These are phyloP conservation scores for Pediacus dermestoides DNA, from an alignment of 2,888 invertebrate species.

Conservation along the genomic window DNA sequence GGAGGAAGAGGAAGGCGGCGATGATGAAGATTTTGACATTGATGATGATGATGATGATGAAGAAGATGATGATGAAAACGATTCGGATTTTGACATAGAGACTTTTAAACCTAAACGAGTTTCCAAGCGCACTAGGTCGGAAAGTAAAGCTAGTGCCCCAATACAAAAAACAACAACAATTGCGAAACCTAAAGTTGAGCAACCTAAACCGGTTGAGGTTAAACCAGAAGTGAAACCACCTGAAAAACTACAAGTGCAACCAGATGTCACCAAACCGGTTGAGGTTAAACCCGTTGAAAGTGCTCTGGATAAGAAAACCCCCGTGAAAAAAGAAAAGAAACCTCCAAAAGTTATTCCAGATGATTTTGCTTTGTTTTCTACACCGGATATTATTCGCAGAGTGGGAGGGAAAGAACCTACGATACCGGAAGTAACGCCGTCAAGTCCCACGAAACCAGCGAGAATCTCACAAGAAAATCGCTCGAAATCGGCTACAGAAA, in stretches of 20 bases:
- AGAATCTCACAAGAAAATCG: slow-evolving; percentile 42
- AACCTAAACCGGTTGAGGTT: slow-evolving; percentile 38
- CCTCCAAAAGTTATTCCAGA: slow-evolving; percentile 54
- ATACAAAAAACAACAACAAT: slow-evolving; percentile 24
- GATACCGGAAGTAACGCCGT: slow-evolving; percentile 33
- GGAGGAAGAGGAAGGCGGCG: slow-evolving; percentile 22
- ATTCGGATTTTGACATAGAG: slow-evolving; percentile 52
- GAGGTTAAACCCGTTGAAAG: slow-evolving; percentile 44
- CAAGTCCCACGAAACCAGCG: slow-evolving; percentile 35
- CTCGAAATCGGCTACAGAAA: slow-evolving; percentile 30
- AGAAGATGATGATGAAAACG: slow-evolving; percentile 50
- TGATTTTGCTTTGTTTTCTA: slow-evolving; percentile 71
- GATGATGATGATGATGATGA: slow-evolving; percentile 45
- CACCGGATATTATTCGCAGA: slow-evolving; percentile 73
- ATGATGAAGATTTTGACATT: slow-evolving; percentile 54
- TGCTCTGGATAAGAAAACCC: slow-evolving; percentile 34
- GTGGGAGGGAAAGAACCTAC: slow-evolving; percentile 49
- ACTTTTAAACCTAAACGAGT: slow-evolving; percentile 31
- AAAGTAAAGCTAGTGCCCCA: slow-evolving; percentile 18
- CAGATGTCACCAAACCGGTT: slow-evolving; percentile 31
- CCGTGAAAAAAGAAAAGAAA: slow-evolving; percentile 49
- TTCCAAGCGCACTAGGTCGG: slow-evolving; percentile 28
- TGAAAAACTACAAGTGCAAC: slow-evolving; percentile 14
- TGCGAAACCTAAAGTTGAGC: slow-evolving; percentile 29
- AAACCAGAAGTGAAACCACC: slow-evolving; percentile 14